These are phyloP conservation scores for Leucophora obtusa DNA, from an alignment of 2,888 invertebrate genomes.

Conservation along the genomic window DNA sequence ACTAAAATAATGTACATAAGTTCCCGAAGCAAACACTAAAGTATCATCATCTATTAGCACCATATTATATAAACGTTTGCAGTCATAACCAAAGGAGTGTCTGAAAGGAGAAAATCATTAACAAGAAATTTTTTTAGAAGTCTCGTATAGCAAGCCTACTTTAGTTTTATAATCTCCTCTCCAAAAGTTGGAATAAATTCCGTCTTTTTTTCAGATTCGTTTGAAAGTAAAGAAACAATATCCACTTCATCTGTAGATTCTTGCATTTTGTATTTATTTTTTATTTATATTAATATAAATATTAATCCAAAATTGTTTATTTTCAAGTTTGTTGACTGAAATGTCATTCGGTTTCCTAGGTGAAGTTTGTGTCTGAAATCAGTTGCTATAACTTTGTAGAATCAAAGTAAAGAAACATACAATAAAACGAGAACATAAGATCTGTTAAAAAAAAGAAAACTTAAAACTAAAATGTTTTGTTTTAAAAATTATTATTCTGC, in stretches of 20 bases:
- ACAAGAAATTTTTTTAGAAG: neutral
- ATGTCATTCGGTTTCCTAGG: slow-evolving; percentile 61
- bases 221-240: slow-evolving; percentile 40
- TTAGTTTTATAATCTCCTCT: slow-evolving; percentile 69
- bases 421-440: too few relatives aligned
- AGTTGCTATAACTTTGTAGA: too few relatives aligned
- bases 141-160: slow-evolving; percentile 65
- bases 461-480: too few relatives aligned
- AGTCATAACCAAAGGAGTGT: slow-evolving; percentile 92
- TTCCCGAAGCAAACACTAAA: slow-evolving; percentile 89
- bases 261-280: slow-evolving; percentile 65
- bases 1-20: slow-evolving; percentile 87
- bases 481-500: too few relatives aligned
- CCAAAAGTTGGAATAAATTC: slow-evolving; percentile 67
- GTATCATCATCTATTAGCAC: slow-evolving; percentile 86
- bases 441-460: too few relatives aligned
- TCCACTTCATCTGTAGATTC: slow-evolving; percentile 15
- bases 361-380: neutral
- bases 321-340: slow-evolving; percentile 56
- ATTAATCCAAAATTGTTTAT: neutral
- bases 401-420: too few relatives aligned
- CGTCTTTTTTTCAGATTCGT: slow-evolving; percentile 62
- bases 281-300: slow-evolving; percentile 29
- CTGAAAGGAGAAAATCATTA: slow-evolving; percentile 71
- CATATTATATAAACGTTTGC: slow-evolving; percentile 88